phyloP scores from a whole-genome alignment of 2,888 invertebrate genomes.

The Xestia rhomboidea region DNA sequence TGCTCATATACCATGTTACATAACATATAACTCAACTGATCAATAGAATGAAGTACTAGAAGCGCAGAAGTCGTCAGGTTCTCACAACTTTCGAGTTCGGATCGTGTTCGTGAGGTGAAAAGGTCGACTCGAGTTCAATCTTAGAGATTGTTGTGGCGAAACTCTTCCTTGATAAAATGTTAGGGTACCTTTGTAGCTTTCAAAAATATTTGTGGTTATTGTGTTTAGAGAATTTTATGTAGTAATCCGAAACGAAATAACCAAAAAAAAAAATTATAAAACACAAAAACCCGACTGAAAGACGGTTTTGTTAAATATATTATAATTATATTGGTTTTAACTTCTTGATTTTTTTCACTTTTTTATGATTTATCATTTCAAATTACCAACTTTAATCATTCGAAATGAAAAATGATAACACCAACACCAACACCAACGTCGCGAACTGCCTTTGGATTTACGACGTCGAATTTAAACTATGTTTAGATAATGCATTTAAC shows the following conservation, averaged over 20 bases:
- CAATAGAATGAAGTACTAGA: slow-evolving; percentile 51
- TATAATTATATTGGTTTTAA: no score
- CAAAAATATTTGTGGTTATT: background rate
- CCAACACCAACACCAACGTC: no score
- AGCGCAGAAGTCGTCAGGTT: slow-evolving; percentile 42
- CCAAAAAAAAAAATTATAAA: no score
- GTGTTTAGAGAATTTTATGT: background rate
- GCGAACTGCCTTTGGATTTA: no score
- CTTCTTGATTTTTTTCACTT: no score
- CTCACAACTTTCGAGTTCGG: slow-evolving; percentile 55
- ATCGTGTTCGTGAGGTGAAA: slow-evolving; percentile 54
- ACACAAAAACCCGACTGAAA: no score
- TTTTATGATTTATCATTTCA: no score
- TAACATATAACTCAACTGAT: slow-evolving; percentile 46
- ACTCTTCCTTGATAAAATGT: background rate
- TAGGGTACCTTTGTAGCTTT: background rate
- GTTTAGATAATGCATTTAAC: no score
- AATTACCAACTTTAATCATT: no score
- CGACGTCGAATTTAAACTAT: no score
- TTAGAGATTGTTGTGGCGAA: slow-evolving; percentile 15
- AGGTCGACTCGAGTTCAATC: slow-evolving; percentile 36
- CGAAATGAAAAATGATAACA: no score
- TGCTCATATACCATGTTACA: slow-evolving; percentile 59
- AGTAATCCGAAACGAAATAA: background rate
- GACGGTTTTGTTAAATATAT: no score